Evolutionary conservation across 2,888 invertebrate species (phyloP), one percentile per base, ranked within the genome.

Genomic region (Sceliomorpha sp.): DNA sequence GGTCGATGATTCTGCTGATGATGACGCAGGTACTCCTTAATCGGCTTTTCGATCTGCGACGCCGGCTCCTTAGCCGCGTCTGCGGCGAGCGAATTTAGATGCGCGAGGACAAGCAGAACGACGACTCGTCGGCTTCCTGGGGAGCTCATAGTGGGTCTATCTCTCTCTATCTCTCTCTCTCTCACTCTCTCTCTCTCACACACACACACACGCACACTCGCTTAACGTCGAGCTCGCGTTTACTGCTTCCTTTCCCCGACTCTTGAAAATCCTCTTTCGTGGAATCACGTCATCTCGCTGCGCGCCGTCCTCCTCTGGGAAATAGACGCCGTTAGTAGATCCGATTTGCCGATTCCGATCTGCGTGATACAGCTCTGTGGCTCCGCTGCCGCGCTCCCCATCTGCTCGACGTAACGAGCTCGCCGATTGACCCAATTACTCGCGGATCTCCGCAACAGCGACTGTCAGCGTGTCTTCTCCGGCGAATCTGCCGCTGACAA

Each of bases 1-100:
- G 85, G 82, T 29, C 84, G 76, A 40, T 80, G 81, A 24, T 64
- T 81, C 70, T 85, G 86, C 64, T 86, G 86, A n/a, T 86, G 84
- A 8, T 86, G 84, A 14, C 84, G 55, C 36, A 73, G 44, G 27
- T 82, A 80, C 64, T 78, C 84, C 39, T 83, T 79, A 29, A 80
- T 70, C 32, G 76, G 74, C 10, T 56, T 50, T 4, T 76, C 70
- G 40, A 75, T 55, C 17, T 70, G 47, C 47, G 34, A 2, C n/a
- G 24, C 7, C 14, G 29, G 56, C 3, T 58, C 62, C 27, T 50
- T 15, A 7, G 17, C n/a, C n/a, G n/a, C n/a, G n/a, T n/a, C n/a
- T n/a, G n/a, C 53, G 26, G 31, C 50, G 15, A 50, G 7, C 37
- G 17, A 27, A 15, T 37, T 58, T 17, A 64, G 53, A 14, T 48